Base-by-base conservation (phyloP, 2,888 invertebrate species). In the Acrobasis suavella region DNA sequence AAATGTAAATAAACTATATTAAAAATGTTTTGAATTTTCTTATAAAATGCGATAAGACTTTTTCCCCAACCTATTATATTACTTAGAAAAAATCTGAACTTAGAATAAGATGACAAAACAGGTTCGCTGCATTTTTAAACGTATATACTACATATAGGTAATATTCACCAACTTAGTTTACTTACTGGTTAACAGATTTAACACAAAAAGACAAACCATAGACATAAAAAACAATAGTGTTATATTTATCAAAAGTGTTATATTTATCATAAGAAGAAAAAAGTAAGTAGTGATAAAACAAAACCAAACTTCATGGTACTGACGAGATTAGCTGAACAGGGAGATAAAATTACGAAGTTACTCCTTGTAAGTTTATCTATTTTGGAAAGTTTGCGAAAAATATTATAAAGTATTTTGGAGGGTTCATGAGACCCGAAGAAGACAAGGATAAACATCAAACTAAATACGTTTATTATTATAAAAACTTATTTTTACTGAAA, bases 381-480 rank as follows among this genome's bases (percentile, higher is more conserved):
- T 76, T 75, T 67, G 64, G 63, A 75, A 76, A 80, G 68, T 77
- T 72, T 66, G 72, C 64, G 72, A 74, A 75, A 78, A 77, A 78
- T 81, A 79, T 79, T 81, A 81, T 75, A 75, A 81, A 79, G 75
- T 77, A 77, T 78, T 81, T 78, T 76, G 70, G 70, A 69, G 67
- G 69, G 70, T 73, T 71, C 68, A 60, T 68, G 65, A 62, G 66
- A 65, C 63, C 58, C 64, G 56, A 67, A 71, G 69, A 38, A 61
- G 8, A 66, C 70, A 63, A 1, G 17, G 42, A 56, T 56, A 16
- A 42, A 39, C 1, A 12, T 52, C 2, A 16, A 56, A n/a, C 56
- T 56, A 56, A 42, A 56, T 46, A 42, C n/a, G 56, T 42, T 46
- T n/a, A n/a, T 2, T 22, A 22, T 22, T 2, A 3, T 22, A 46